Evolutionary conservation across 2,113 vertebrate genomes (phyloP).

Genomic region (Mystacornis crossleyi): DNA sequence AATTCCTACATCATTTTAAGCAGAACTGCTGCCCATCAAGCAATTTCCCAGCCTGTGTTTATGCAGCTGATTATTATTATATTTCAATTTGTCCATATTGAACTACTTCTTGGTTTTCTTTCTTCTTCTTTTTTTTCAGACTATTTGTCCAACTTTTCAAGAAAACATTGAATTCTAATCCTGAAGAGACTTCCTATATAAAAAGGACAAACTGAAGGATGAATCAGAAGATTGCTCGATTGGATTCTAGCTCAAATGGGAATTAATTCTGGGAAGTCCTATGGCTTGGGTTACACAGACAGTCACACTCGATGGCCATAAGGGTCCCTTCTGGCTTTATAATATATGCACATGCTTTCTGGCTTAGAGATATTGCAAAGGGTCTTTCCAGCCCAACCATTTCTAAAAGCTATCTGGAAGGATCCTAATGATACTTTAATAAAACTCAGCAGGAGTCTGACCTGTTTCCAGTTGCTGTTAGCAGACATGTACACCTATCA

Average conservation of each 20-base stretch:
- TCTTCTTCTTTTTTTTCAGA: not conserved
- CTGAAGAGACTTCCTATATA: conserved; percentile 4
- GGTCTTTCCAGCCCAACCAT: not conserved
- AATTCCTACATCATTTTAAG: not conserved
- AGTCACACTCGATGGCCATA: not conserved
- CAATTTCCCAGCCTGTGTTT: not conserved
- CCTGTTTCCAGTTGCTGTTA: not conserved
- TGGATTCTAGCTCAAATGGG: not conserved
- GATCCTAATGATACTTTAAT: not conserved
- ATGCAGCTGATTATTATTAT: not conserved
- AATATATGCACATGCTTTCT: conserved; percentile 54
- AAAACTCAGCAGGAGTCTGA: not conserved
- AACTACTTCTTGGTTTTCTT: not conserved
- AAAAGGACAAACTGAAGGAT: not conserved
- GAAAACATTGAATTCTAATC: conserved; percentile 43
- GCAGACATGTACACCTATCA: not conserved
- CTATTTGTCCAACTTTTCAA: conserved; percentile 56
- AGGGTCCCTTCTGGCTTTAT: conserved; percentile 34
- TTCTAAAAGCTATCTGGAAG: not conserved
- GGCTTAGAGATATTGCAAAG: conserved; percentile 19
- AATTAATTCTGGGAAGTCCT: not conserved
- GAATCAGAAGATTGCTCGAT: not conserved
- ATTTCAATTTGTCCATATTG: not conserved
- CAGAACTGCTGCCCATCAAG: not conserved
- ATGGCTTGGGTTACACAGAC: not conserved